Conservation (phyloP, 2,797 vertebrate genomes). For the Sebastes itinus region DNA sequence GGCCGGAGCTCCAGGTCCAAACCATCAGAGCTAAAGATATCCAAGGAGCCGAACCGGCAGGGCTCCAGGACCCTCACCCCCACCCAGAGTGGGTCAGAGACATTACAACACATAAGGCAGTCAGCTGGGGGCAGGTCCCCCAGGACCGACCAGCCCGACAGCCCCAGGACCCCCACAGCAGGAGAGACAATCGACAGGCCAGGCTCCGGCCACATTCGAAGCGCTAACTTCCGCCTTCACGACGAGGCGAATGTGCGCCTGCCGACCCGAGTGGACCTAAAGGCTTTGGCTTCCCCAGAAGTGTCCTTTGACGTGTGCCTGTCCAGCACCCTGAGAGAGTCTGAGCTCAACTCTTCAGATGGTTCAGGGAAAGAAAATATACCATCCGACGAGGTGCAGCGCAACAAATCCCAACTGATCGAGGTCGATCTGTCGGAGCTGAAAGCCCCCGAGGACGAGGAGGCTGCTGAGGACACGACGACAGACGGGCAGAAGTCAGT, state of each 20-base stretch:
- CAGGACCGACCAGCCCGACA: constrained; percentile 69
- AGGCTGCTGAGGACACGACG: constrained; percentile 57
- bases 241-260: constrained; percentile 88
- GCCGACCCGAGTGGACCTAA: constrained; percentile 73
- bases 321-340: constrained; percentile 66
- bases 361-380: constrained; percentile 77
- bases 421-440: constrained; percentile 94
- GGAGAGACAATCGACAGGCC: constrained; percentile 72
- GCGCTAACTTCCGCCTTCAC: constrained; percentile 82
- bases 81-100: constrained; percentile 82
- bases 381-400: constrained; percentile 82
- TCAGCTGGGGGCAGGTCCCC: constrained; percentile 82
- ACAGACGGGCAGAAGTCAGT: constrained; percentile 90
- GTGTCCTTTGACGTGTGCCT: constrained; percentile 76
- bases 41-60: constrained; percentile 85
- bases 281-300: constrained; percentile 46
- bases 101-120: constrained; percentile 77
- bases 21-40: constrained; percentile 88
- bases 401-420: constrained; percentile 88
- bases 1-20: constrained; percentile 84
- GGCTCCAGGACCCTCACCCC: constrained; percentile 85
- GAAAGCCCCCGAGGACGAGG: constrained; percentile 83
- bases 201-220: constrained; percentile 73
- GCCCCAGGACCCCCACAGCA: constrained; percentile 44
- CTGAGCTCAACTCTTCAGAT: constrained; percentile 74